These are phyloP conservation scores for Sialia sialis DNA, from an alignment of 2,113 vertebrate species.

Conservation along the genomic window DNA sequence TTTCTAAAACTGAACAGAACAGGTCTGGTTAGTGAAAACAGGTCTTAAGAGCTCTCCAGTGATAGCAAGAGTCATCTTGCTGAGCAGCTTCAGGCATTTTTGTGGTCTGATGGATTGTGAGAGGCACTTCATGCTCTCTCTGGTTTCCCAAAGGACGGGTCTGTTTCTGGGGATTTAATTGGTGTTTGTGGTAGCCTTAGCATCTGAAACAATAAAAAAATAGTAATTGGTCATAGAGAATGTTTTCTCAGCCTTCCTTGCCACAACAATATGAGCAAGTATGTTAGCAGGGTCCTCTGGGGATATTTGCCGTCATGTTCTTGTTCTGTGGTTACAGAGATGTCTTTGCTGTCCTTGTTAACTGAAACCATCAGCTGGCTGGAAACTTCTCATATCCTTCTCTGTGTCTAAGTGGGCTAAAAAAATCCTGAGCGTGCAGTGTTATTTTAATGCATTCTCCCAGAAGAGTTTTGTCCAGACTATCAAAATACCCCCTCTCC, in stretches of 20 bases:
- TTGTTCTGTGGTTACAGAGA: not conserved
- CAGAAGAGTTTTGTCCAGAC: conserved; percentile 6
- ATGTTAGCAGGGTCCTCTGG: conserved; percentile 15
- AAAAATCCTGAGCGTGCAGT: conserved; percentile 2
- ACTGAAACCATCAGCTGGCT: not conserved
- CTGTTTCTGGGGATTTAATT: conserved; percentile 14
- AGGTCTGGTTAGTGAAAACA: not conserved
- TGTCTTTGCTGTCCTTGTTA: not conserved
- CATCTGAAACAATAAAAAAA: not conserved
- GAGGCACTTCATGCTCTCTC: not conserved
- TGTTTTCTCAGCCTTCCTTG: conserved; percentile 7
- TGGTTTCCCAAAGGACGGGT: not conserved
- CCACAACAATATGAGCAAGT: not conserved
- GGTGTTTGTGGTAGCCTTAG: conserved; percentile 1
- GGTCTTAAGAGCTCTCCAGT: not conserved
- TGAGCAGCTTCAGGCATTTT: not conserved
- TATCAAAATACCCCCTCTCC: not conserved
- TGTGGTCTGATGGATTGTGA: not conserved
- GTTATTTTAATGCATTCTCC: conserved; percentile 11
- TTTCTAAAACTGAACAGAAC: not conserved
- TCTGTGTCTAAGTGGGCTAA: not conserved
- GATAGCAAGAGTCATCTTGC: not conserved
- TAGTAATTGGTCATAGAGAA: not conserved
- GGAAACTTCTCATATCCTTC: not conserved
- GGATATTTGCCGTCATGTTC: conserved; percentile 24